A percentile compares a stretch with the other conserved stretches of the same genome.
Evolutionary conservation across 2,888 invertebrate genomes (phyloP).

Genomic region (Julus scandinavius): DNA sequence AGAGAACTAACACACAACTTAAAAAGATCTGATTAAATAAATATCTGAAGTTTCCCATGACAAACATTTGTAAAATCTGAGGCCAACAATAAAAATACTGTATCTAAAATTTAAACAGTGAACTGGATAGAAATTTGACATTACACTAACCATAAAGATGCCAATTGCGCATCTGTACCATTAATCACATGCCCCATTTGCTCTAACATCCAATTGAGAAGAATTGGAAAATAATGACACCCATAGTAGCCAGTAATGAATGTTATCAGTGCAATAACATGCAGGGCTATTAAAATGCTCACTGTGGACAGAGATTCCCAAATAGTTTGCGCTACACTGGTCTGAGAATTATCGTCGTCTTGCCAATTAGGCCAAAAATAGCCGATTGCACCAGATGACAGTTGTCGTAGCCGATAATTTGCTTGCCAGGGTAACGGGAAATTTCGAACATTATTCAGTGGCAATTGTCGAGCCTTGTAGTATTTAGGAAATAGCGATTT

Average conservation of each 20-base stretch:
- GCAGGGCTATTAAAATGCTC: not conserved
- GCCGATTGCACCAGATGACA: not conserved
- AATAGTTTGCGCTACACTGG: not conserved
- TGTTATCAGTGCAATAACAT: slow-evolving; percentile 34
- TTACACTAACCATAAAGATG: not conserved
- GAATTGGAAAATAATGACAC: not conserved
- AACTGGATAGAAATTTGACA: not conserved
- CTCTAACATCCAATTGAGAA: not conserved
- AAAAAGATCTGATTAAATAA: too few species aligned
- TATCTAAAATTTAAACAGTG: not conserved
- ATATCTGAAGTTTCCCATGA: too few species aligned
- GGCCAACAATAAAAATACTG: not conserved
- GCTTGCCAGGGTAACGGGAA: slow-evolving; percentile 37
- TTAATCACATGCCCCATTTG: not conserved
- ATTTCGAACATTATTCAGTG: not conserved
- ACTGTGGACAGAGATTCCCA: slow-evolving; percentile 46
- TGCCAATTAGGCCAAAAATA: not conserved
- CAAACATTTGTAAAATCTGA: too few species aligned
- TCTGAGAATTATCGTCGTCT: not conserved
- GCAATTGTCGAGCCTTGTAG: not conserved
- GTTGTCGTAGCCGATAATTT: slow-evolving; percentile 31
- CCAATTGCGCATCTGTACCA: not conserved
- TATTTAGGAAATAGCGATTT: not conserved
- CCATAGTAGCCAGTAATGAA: slow-evolving; percentile 25
- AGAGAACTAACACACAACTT: too few species aligned